Conservation (phyloP, 2,888 invertebrate species). For the Meteorus cinctellus region DNA sequence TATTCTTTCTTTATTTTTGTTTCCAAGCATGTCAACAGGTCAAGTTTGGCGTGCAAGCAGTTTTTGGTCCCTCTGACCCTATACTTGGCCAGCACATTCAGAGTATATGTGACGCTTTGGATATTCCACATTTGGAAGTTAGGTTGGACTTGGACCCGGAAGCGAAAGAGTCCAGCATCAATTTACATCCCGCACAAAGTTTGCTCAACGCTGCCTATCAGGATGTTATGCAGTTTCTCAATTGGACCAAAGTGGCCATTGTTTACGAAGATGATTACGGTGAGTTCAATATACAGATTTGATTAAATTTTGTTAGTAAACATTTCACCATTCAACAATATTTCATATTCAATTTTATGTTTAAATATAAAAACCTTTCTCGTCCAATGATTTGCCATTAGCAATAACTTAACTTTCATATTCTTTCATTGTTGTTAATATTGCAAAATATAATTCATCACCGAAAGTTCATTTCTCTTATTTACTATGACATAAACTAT, state of each 20-base stretch:
- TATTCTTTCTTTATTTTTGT: conserved; percentile 33
- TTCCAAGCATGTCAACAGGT: conserved; percentile 82
- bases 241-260: conserved; percentile 87
- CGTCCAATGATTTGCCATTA: neutral
- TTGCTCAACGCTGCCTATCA: conserved; percentile 83
- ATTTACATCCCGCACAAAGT: conserved; percentile 84
- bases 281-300: conserved; percentile 63
- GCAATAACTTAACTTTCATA: neutral
- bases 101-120: conserved; percentile 86
- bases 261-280: conserved; percentile 87
- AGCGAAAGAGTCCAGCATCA: conserved; percentile 83
- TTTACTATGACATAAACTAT: neutral
- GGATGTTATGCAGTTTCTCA: conserved; percentile 84
- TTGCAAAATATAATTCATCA: conserved; percentile 37
- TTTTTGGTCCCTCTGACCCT: conserved; percentile 87
- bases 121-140: conserved; percentile 86
- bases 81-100: conserved; percentile 83
- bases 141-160: conserved; percentile 78
- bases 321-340: neutral
- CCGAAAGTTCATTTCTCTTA: conserved; percentile 16
- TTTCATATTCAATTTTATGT: neutral
- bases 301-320: neutral
- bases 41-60: conserved; percentile 81
- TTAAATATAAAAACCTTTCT: neutral
- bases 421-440: neutral